Evolutionary conservation across 2,797 vertebrate genomes (phyloP).

Genomic region (Enteromius thamalakanensis): DNA sequence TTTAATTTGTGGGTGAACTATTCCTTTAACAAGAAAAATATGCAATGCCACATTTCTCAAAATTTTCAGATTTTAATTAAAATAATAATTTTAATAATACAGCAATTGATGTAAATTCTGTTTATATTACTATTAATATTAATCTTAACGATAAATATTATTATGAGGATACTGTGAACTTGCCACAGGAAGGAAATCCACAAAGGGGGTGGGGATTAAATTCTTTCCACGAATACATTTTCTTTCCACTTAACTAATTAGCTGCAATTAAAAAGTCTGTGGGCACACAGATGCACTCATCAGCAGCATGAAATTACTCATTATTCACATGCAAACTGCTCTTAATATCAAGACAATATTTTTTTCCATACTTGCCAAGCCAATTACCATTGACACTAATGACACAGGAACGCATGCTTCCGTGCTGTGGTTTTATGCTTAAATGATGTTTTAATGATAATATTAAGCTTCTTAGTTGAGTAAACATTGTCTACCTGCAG

Average conservation of each 20-base stretch:
- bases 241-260: constrained; percentile 20
- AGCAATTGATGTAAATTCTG: no score
- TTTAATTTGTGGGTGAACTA: no score
- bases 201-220: no score
- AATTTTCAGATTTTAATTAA: no score
- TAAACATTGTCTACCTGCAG: constrained; percentile 44
- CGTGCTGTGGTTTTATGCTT: constrained; percentile 29
- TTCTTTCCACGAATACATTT: constrained; percentile 1
- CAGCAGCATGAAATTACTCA: constrained; percentile 35
- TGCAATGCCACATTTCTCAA: no score
- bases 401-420: constrained; percentile 30
- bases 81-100: no score
- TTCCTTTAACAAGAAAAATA: no score
- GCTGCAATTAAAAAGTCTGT: background rate
- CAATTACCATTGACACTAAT: constrained; percentile 48
- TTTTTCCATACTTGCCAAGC: constrained; percentile 48
- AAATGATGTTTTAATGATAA: constrained; percentile 45
- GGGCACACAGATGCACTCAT: constrained; percentile 11
- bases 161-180: no score
- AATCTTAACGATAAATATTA: no score
- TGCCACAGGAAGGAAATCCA: no score
- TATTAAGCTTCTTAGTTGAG: constrained; percentile 43
- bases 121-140: no score
- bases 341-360: constrained; percentile 52
- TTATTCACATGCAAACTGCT: constrained; percentile 49